Conservation (phyloP, 92 coral and sea anemone genomes). For the Porites divaricata region DNA sequence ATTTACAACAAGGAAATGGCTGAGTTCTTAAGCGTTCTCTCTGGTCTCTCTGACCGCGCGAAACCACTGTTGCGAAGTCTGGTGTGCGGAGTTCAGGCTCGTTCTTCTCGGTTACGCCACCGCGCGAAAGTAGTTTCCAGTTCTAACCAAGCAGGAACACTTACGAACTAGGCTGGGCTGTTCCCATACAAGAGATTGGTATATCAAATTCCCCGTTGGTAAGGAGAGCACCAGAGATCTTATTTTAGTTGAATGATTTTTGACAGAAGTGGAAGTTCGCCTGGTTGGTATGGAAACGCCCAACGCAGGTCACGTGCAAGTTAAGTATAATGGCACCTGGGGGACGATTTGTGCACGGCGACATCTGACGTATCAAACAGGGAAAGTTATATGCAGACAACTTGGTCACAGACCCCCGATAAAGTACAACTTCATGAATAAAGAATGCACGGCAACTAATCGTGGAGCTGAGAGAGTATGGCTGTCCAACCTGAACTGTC, state of each 20-base stretch:
- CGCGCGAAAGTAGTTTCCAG: too few species aligned
- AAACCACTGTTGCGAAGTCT: too few species aligned
- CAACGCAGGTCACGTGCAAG: conserved; percentile 63
- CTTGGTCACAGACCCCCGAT: conserved; percentile 37
- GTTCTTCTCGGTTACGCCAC: too few species aligned
- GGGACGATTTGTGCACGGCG: conserved; percentile 48
- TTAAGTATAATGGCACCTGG: conserved; percentile 61
- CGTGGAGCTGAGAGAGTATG: conserved; percentile 27
- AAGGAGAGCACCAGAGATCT: not conserved
- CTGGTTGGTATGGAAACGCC: conserved; percentile 28
- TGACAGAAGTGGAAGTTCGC: conserved; percentile 39
- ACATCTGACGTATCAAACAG: conserved; percentile 39
- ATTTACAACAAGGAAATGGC: too few species aligned
- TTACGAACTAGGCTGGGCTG: not conserved
- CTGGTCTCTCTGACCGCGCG: too few species aligned
- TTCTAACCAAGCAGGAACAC: too few species aligned
- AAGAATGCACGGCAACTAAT: conserved; percentile 29
- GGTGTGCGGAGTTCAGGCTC: too few species aligned
- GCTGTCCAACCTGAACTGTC: conserved; percentile 44
- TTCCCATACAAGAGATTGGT: not conserved
- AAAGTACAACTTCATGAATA: conserved; percentile 6
- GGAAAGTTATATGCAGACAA: conserved; percentile 72
- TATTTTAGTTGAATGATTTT: not conserved
- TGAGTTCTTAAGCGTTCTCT: too few species aligned
- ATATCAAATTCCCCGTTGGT: not conserved